Evolutionary conservation across 2,113 vertebrate genomes (phyloP).

Genomic region (Ceyx margarethae): DNA sequence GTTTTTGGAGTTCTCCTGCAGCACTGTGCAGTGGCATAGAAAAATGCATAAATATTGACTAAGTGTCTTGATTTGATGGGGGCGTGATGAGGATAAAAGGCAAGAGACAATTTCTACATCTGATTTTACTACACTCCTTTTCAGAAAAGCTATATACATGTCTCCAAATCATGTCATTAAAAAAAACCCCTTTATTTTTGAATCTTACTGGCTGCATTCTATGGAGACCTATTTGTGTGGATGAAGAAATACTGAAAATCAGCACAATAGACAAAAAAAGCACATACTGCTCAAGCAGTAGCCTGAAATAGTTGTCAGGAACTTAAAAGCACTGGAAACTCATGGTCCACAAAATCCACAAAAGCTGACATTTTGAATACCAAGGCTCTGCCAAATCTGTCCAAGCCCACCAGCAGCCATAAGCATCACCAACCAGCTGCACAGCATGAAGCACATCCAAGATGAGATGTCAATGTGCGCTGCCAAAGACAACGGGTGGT

Average conservation of each 20-base stretch:
- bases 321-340: fast-evolving
- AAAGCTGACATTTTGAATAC: not conserved
- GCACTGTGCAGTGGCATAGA: not conserved
- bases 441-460: not conserved
- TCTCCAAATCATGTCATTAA: not conserved
- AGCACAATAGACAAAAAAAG: not conserved
- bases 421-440: not conserved
- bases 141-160: not conserved
- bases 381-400: not conserved
- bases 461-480: not conserved
- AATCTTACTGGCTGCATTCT: not conserved
- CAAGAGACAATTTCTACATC: not conserved
- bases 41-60: not conserved
- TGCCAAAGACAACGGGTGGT: not conserved
- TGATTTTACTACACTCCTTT: not conserved
- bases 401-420: not conserved
- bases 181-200: fast-evolving
- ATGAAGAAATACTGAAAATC: not conserved
- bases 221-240: not conserved
- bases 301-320: not conserved
- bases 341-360: not conserved
- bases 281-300: not conserved
- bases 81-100: not conserved
- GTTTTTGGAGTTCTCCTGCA: not conserved
- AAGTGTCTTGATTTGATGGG: not conserved